phyloP scores from a whole-genome alignment of 2,888 invertebrate genomes.

The Dryocosmus kuriphilus region DNA sequence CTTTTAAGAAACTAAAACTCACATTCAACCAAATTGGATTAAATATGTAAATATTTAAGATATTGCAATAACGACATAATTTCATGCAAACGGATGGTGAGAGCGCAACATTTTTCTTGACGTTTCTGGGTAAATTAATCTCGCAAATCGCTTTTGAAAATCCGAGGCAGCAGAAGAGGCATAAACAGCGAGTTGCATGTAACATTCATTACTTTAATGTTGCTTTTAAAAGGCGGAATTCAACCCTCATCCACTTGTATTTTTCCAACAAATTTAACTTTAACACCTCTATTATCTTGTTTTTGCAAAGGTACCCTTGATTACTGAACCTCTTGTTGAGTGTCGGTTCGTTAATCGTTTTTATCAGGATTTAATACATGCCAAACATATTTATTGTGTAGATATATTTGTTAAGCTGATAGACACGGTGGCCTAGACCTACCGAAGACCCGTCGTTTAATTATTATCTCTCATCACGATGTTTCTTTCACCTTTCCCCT shows the following conservation, averaged over 20 bases:
- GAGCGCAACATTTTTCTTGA: conserved; percentile 13
- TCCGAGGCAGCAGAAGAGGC: background rate
- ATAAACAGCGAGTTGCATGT: conserved; percentile 16
- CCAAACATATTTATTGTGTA: conserved; percentile 67
- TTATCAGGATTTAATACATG: conserved; percentile 62
- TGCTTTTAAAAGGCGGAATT: background rate
- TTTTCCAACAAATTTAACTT: conserved; percentile 7
- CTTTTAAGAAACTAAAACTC: conserved; percentile 2
- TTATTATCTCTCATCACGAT: conserved; percentile 56
- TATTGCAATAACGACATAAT: conserved; percentile 3
- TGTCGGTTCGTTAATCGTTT: too few relatives aligned
- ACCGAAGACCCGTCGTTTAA: conserved; percentile 55
- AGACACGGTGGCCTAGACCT: conserved; percentile 58
- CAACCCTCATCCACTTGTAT: background rate
- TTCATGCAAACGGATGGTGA: background rate
- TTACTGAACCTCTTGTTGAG: conserved; percentile 56
- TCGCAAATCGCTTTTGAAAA: conserved; percentile 17
- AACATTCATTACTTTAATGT: conserved; percentile 27
- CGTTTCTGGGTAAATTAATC: conserved; percentile 22
- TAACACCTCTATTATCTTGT: background rate
- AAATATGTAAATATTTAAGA: conserved; percentile 3
- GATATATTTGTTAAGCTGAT: conserved; percentile 50
- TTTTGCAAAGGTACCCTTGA: conserved; percentile 42
- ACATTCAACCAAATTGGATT: conserved; percentile 21
- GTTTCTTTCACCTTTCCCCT: conserved; percentile 43